Evolutionary conservation across 2,888 invertebrate genomes (phyloP).

Genomic region (Luperina nickerlii): DNA sequence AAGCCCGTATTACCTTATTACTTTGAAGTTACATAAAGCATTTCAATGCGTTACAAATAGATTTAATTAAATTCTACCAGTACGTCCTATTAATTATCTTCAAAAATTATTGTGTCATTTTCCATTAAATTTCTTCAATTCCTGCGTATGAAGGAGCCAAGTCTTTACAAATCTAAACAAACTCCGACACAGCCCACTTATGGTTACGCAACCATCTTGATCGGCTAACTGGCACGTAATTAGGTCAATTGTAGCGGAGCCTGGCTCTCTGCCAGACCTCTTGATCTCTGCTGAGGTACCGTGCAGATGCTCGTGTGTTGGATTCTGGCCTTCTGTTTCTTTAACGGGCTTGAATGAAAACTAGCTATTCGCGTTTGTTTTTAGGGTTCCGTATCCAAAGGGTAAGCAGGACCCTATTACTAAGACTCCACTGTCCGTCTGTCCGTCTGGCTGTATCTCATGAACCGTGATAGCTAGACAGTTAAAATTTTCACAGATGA

Average conservation of each 20-base stretch:
- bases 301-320: slow-evolving; percentile 17
- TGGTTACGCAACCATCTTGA: slow-evolving; percentile 46
- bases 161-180: neutral
- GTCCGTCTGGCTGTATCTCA: no score
- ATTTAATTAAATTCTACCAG: neutral
- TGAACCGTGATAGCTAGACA: no score
- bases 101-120: neutral
- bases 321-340: neutral
- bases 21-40: neutral
- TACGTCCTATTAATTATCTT: neutral
- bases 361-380: neutral
- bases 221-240: slow-evolving; percentile 60
- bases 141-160: neutral
- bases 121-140: neutral
- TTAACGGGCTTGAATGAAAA: neutral
- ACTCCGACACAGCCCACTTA: slow-evolving; percentile 19
- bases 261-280: slow-evolving; percentile 59
- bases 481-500: no score
- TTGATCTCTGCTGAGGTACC: slow-evolving; percentile 51
- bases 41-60: neutral
- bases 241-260: slow-evolving; percentile 53
- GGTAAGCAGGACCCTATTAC: no score
- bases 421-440: no score
- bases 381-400: no score
- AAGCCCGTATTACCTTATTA: neutral